Evolutionary conservation across 2,797 vertebrate genomes (phyloP).

Genomic region (Sebastes hopkinsi): DNA sequence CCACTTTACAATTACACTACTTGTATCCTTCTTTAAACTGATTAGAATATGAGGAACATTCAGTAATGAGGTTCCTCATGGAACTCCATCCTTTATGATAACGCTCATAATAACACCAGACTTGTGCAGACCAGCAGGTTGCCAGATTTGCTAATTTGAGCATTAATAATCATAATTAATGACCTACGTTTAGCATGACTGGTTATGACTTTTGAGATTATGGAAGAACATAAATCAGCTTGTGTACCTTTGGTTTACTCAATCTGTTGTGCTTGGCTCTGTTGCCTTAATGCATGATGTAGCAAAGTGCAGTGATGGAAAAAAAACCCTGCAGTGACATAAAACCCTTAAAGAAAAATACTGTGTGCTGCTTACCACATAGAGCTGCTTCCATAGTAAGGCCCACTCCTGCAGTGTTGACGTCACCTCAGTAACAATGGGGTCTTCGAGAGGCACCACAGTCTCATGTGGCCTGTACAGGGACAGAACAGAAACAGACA

Average conservation of each 20-base stretch:
- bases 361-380: slow-evolving; percentile 87
- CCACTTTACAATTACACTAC: background rate
- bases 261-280: background rate
- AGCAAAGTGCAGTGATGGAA: background rate
- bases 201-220: background rate
- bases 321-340: background rate
- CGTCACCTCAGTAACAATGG: slow-evolving; percentile 92
- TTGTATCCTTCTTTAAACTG: background rate
- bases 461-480: slow-evolving; percentile 83
- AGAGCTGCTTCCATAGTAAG: slow-evolving; percentile 94
- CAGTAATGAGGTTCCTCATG: background rate
- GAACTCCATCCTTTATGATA: background rate
- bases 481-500: background rate
- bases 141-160: background rate
- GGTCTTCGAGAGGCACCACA: slow-evolving; percentile 91
- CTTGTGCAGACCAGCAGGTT: background rate
- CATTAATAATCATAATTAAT: background rate
- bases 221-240: background rate
- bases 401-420: slow-evolving; percentile 95
- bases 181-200: background rate
- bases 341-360: background rate
- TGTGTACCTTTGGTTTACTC: background rate
- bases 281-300: background rate
- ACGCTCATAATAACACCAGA: background rate
- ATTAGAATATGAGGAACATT: background rate